Conservation (phyloP, 2,888 invertebrate genomes). For the Amaurobius ferox region DNA sequence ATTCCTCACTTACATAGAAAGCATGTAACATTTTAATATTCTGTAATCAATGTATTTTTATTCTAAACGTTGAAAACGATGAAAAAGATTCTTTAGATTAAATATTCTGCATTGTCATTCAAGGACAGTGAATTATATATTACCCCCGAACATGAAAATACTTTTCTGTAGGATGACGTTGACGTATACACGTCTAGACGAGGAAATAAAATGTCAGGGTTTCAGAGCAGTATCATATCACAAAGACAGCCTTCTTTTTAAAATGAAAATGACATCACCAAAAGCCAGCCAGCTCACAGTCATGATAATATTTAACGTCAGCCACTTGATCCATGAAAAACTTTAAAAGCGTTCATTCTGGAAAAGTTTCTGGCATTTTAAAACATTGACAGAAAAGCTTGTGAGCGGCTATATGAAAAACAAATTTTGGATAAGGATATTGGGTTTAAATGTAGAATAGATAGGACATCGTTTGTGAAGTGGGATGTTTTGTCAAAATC, state of each 20-base stretch:
- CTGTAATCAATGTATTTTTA: no score
- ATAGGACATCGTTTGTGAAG: no score
- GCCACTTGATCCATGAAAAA: conserved; percentile 5
- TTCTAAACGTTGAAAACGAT: no score
- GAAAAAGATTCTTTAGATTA: not conserved
- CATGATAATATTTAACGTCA: conserved; percentile 5
- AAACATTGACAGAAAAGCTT: not conserved
- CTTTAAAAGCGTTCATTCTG: not conserved
- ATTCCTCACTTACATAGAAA: no score
- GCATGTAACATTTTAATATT: no score
- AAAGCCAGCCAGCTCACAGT: no score
- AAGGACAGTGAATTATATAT: not conserved
- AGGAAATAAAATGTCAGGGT: conserved; percentile 6
- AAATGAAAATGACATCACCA: not conserved
- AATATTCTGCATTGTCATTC: conserved; percentile 1
- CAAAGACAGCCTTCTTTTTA: conserved; percentile 5
- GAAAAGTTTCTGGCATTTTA: not conserved
- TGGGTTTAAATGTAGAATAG: no score
- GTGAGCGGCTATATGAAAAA: no score
- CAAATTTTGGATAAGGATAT: no score
- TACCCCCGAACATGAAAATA: not conserved
- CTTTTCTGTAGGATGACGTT: not conserved
- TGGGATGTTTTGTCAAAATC: no score
- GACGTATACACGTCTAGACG: not conserved
- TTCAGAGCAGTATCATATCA: not conserved